Evolutionary conservation across 2,888 invertebrate species (phyloP).

Genomic region (Athalia circularis): DNA sequence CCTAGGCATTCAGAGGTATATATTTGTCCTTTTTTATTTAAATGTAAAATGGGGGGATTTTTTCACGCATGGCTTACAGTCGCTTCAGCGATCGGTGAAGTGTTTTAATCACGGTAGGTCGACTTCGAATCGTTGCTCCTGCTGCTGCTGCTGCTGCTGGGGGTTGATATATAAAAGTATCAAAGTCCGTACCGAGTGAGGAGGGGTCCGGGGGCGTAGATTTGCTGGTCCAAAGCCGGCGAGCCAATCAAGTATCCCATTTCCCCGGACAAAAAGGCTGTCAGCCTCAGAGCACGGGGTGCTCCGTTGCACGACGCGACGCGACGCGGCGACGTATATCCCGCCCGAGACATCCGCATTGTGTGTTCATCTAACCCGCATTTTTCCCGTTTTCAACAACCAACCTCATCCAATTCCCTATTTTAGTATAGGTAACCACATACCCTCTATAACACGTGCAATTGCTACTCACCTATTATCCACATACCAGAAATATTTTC

Average conservation of each 20-base stretch:
- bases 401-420: background rate
- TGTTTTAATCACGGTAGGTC: slow-evolving; percentile 26
- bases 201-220: background rate
- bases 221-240: slow-evolving; percentile 14
- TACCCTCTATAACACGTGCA: background rate
- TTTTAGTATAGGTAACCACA: background rate
- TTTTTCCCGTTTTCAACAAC: background rate
- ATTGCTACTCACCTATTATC: background rate
- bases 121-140: background rate
- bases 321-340: slow-evolving; percentile 12
- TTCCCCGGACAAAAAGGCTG: slow-evolving; percentile 39
- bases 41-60: no score
- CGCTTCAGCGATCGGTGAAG: slow-evolving; percentile 20
- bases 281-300: slow-evolving; percentile 35
- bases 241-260: slow-evolving; percentile 38
- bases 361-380: background rate
- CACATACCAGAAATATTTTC: no score
- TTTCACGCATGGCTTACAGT: background rate
- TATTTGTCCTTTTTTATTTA: no score
- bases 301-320: background rate
- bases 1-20: no score
- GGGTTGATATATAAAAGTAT: slow-evolving; percentile 28
- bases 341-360: background rate
- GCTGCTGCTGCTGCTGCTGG: background rate
- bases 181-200: background rate